Evolutionary conservation across 1,140 invertebrate genomes (phyloP), one percentile per base, ranked within the genome.

Genomic region (Lamellibrachia luymesi): DNA sequence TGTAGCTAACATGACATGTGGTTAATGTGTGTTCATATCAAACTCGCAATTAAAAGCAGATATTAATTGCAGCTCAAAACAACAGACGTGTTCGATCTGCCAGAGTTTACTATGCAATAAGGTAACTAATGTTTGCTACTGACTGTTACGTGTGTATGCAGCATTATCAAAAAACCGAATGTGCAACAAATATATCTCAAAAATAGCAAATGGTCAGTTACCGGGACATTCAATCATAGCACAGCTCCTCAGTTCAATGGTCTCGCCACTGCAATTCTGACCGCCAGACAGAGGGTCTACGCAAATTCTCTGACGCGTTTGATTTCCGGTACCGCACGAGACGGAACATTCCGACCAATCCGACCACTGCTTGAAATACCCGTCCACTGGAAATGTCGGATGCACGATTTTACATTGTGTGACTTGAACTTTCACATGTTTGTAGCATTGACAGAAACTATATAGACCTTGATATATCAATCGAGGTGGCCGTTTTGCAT

Each of bases 301-400:
- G 91, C 91, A 91, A 91, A 50, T 51, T 91, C 91, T 50, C 91
- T 10, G 51, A 50, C 91, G 49, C 49, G 91, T 91, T 91, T 91
- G 49, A 17, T 50, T 91, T 7, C 91, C 91, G 51, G 49, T 17
- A 51, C 91, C 91, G 51, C 91, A 91, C 10, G 91, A 50, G 10
- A 17, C 51, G 10, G 91, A 91, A 91, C 91, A 91, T 27, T 91
- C 13, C 7, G 91, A 91, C 91, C 91, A 91, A 50, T 91, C 91
- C 51, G 91, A 50, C 91, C 91, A 91, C 91, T 91, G 49, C 91
- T 91, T 51, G 49, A 50, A 91, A 91, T 50, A 91, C 13, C 91
- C 91, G 5, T 91, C 91, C 49, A 91, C 91, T 80, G 64, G 64
- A 80, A 80, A 80, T 22, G 64, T 80, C 13, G 64, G 64, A 80